Evolutionary conservation across 2,113 vertebrate genomes (phyloP).

Genomic region (Cygnus atratus): DNA sequence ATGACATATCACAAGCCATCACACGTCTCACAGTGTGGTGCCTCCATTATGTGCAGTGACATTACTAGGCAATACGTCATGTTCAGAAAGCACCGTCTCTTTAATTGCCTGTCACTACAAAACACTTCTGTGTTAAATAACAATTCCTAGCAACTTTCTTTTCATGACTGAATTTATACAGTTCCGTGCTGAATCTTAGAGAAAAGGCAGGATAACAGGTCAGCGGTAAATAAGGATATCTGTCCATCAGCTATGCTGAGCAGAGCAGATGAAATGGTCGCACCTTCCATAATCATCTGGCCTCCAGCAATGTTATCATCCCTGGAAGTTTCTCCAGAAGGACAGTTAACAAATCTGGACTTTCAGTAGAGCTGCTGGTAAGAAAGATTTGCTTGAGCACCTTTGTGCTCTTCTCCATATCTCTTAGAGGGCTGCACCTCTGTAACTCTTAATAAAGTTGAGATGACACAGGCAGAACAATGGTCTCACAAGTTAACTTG

Average conservation of each 20-base stretch:
- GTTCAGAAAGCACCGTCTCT: slow-evolving; percentile 13
- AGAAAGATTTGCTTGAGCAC: neutral
- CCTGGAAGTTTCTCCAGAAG: neutral
- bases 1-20: slow-evolving; percentile 1
- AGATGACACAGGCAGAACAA: neutral
- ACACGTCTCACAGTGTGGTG: neutral
- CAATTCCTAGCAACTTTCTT: neutral
- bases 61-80: neutral
- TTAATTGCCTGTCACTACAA: neutral
- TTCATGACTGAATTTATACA: neutral
- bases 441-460: neutral
- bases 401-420: neutral
- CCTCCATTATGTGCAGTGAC: slow-evolving; percentile 4
- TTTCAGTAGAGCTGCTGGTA: neutral
- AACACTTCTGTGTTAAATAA: neutral
- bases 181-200: neutral
- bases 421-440: neutral
- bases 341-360: neutral
- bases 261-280: neutral
- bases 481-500: neutral
- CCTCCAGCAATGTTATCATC: neutral
- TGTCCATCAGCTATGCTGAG: neutral
- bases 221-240: neutral
- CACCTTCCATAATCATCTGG: fast-evolving
- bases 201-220: neutral